These are phyloP conservation scores for Archips crataeganus DNA, from an alignment of 2,888 invertebrate genomes.

Conservation along the genomic window DNA sequence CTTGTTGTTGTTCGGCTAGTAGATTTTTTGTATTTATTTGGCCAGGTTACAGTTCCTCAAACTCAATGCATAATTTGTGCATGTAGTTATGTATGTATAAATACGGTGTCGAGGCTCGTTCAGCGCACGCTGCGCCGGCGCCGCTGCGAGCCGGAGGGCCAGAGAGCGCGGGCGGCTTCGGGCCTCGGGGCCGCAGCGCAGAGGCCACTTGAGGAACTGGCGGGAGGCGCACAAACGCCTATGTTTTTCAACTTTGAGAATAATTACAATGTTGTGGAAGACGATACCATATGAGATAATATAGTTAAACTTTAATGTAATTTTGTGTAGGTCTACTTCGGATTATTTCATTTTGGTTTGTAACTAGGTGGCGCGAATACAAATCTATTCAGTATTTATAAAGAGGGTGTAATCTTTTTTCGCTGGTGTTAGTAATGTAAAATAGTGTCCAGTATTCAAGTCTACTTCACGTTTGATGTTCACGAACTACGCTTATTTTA, in stretches of 20 bases:
- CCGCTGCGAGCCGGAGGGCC: too few relatives aligned
- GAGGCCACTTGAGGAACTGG: constrained; percentile 47
- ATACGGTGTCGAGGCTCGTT: too few relatives aligned
- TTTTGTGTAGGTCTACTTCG: constrained; percentile 61
- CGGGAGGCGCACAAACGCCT: constrained; percentile 65
- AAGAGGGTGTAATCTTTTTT: constrained; percentile 54
- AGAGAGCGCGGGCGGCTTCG: too few relatives aligned
- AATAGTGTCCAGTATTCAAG: constrained; percentile 63
- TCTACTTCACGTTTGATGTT: constrained; percentile 74
- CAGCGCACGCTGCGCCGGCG: too few relatives aligned
- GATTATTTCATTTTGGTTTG: constrained; percentile 56
- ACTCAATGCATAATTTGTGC: not conserved
- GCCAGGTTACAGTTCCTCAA: constrained; percentile 19
- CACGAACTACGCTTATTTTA: constrained; percentile 82
- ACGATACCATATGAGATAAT: constrained; percentile 81
- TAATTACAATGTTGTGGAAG: constrained; percentile 79
- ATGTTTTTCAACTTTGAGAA: constrained; percentile 62
- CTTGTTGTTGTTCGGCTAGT: constrained; percentile 58
- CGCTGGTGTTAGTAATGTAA: constrained; percentile 61
- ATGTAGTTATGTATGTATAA: not conserved
- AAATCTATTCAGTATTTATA: constrained; percentile 50
- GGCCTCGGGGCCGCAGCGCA: too few relatives aligned
- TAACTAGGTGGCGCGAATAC: constrained; percentile 54
- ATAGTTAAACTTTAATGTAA: constrained; percentile 71
- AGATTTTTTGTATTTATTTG: constrained; percentile 50